Conservation (phyloP, 2,797 vertebrate species). For the Oreochromis grahami region DNA sequence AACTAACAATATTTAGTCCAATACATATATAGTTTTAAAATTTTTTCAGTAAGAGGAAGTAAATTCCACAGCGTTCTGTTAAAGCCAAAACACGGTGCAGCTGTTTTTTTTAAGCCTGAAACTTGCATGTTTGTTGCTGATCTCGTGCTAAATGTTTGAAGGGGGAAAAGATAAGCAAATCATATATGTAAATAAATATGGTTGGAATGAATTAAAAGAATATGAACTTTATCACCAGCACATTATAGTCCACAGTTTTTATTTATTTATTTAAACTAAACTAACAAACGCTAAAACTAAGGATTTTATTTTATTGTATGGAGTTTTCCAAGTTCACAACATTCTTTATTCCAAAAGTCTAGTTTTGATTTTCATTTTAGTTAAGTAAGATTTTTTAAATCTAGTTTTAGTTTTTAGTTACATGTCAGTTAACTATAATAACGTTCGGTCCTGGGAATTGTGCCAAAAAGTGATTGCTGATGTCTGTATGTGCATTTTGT, state of each 20-base stretch:
- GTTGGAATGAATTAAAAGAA: not conserved
- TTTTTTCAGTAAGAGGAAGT: accelerated
- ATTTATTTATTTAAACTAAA: not conserved
- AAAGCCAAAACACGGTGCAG: not conserved
- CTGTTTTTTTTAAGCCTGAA: not conserved
- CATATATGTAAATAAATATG: not conserved
- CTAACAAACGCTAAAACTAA: not conserved
- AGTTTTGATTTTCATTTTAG: not conserved
- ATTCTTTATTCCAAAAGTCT: not conserved
- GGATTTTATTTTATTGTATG: not conserved
- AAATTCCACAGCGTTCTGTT: not conserved
- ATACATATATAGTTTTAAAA: not conserved
- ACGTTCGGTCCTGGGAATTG: accelerated
- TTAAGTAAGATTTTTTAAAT: not conserved
- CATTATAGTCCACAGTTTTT: not conserved
- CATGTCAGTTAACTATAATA: not conserved
- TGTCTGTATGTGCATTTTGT: not conserved
- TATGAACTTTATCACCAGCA: not conserved
- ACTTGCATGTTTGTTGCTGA: not conserved
- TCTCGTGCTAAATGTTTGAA: not conserved
- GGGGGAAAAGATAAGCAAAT: not conserved
- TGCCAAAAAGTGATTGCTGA: not conserved
- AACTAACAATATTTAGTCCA: not conserved
- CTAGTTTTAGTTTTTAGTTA: not conserved
- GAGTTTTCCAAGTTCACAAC: not conserved